These are phyloP conservation scores for Crossaster papposus DNA, from an alignment of 53 echinoderm and acorn worm genomes.

Conservation along the genomic window DNA sequence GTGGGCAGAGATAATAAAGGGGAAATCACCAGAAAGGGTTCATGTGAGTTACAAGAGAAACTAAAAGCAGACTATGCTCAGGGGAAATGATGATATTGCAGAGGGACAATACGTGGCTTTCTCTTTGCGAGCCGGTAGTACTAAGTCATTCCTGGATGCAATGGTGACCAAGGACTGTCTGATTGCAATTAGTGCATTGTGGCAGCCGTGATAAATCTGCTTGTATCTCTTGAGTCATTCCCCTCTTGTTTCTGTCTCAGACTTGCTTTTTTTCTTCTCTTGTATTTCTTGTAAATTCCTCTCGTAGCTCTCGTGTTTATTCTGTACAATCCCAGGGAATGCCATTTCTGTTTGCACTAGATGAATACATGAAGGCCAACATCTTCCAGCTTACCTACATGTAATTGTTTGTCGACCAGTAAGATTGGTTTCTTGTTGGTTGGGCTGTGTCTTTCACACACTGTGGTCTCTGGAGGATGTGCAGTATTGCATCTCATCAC, in stretches of 20 bases:
- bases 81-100: slow-evolving; percentile 17
- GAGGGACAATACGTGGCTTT: neutral
- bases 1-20: neutral
- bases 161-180: neutral
- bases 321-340: slow-evolving; percentile 1
- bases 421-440: neutral
- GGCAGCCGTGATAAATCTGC: slow-evolving; percentile 11
- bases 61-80: neutral
- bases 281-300: neutral
- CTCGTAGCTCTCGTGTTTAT: neutral
- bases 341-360: slow-evolving; percentile 8
- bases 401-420: slow-evolving; percentile 38
- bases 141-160: neutral
- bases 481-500: slow-evolving; percentile 1
- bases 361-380: slow-evolving; percentile 8
- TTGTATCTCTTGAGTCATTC: neutral
- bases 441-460: neutral
- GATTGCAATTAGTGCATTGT: slow-evolving; percentile 8
- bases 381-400: neutral
- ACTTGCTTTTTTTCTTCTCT: neutral
- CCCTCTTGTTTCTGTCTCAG: slow-evolving; percentile 16
- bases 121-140: neutral
- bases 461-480: neutral
- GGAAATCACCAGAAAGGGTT: neutral
- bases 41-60: neutral